Evolutionary conservation across 1,140 invertebrate genomes (phyloP).

Genomic region (Hermetia illucens): DNA sequence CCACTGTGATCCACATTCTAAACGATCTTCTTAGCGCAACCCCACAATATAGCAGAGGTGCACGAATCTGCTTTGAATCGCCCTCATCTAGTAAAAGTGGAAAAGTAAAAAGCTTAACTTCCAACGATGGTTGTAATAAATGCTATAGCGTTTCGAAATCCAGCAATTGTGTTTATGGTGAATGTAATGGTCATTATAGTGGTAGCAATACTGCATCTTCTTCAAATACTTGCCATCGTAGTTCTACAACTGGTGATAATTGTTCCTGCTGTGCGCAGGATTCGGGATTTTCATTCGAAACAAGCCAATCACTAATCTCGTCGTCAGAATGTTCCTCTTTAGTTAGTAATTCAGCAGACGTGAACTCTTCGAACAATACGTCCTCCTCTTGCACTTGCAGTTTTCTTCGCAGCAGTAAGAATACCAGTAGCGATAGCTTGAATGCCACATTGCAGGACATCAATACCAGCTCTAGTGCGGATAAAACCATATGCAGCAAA

Average conservation of each 20-base stretch:
- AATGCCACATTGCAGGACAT: neutral
- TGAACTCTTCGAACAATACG: constrained; percentile 5
- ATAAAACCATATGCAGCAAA: constrained; percentile 20
- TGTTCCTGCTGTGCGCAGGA: no score
- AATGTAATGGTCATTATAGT: constrained; percentile 17
- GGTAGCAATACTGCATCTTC: no score
- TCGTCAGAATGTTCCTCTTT: no score
- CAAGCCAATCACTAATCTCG: no score
- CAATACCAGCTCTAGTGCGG: neutral
- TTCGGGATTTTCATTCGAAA: no score
- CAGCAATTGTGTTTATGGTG: constrained; percentile 15
- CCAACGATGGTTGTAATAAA: neutral
- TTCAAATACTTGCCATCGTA: no score
- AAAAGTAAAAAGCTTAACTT: constrained; percentile 9
- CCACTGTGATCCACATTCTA: constrained; percentile 88
- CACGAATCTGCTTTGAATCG: constrained; percentile 32
- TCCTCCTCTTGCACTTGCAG: constrained; percentile 6
- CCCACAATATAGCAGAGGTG: constrained; percentile 39
- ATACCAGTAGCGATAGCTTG: neutral
- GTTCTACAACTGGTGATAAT: no score
- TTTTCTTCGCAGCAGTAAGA: no score
- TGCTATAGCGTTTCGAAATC: neutral
- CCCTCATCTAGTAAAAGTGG: constrained; percentile 15
- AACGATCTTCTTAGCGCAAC: constrained; percentile 85
- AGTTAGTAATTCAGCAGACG: constrained; percentile 1